These are phyloP conservation scores for Cassiopea xamachana DNA, from an alignment of 30 jellyfish, hydroid and myxozoan species.

Conservation along the genomic window DNA sequence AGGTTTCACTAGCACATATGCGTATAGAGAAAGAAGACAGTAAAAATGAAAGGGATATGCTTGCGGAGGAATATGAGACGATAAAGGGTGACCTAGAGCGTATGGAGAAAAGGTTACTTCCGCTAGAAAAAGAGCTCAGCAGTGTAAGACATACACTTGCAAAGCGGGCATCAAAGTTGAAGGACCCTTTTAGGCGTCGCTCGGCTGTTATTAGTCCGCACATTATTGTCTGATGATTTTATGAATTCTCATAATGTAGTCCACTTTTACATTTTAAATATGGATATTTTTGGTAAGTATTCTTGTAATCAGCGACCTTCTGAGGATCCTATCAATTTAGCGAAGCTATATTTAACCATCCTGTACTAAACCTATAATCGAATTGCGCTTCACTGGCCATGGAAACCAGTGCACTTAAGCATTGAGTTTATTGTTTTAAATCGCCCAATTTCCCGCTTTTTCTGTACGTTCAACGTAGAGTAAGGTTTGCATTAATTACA, in stretches of 20 bases:
- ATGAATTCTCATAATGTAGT: background rate
- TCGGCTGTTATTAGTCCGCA: constrained; percentile 66
- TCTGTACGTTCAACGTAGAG: too few relatives aligned
- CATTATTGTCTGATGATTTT: constrained; percentile 29
- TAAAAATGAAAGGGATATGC: background rate
- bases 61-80: constrained; percentile 63
- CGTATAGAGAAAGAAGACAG: constrained; percentile 30
- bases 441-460: too few relatives aligned
- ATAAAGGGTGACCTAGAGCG: constrained; percentile 60
- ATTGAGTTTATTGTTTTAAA: too few relatives aligned
- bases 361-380: too few relatives aligned
- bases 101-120: constrained; percentile 63
- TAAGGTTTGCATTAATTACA: too few relatives aligned
- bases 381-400: too few relatives aligned
- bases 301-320: background rate
- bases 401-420: too few relatives aligned
- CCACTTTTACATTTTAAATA: background rate
- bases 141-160: constrained; percentile 5
- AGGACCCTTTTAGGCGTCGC: constrained; percentile 49
- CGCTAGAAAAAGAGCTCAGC: constrained; percentile 70
- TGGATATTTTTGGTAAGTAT: too few relatives aligned
- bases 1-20: constrained; percentile 42
- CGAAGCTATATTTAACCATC: too few relatives aligned
- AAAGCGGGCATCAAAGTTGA: constrained; percentile 25
- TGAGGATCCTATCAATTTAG: background rate